Percentiles rank a stretch among this genome's conserved stretches.
These are phyloP conservation scores for Ectemnius cavifrons DNA, from an alignment of 2,888 invertebrate genomes.

Conservation along the genomic window DNA sequence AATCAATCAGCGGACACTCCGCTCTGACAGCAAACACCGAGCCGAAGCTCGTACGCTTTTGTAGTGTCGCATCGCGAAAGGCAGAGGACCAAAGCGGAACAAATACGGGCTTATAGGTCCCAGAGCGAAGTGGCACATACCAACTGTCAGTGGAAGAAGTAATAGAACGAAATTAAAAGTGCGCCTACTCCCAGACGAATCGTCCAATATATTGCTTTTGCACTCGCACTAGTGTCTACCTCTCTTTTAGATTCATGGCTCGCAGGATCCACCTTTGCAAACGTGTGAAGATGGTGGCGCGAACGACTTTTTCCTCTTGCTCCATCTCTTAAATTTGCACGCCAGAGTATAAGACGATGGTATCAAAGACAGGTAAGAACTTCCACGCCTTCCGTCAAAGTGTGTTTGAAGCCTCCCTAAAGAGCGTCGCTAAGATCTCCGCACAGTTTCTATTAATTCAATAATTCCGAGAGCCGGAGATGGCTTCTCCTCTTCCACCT, in stretches of 20 bases:
- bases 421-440: neutral
- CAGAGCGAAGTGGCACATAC: slow-evolving; percentile 6
- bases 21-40: slow-evolving; percentile 34
- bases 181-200: neutral
- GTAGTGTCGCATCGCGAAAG: neutral
- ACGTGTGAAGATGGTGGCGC: neutral
- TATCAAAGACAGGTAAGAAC: neutral
- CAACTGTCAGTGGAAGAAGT: neutral
- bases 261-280: neutral
- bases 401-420: neutral
- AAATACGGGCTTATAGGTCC: slow-evolving; percentile 13
- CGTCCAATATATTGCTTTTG: neutral
- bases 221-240: neutral
- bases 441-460: slow-evolving; percentile 6
- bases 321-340: neutral
- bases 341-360: neutral
- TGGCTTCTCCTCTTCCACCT: no score
- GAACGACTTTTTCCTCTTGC: neutral
- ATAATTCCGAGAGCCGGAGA: neutral
- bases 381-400: slow-evolving; percentile 2
- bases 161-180: slow-evolving; percentile 28
- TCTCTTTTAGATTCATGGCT: neutral
- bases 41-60: slow-evolving; percentile 16
- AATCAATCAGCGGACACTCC: slow-evolving; percentile 55
- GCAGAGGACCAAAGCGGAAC: slow-evolving; percentile 8